A percentile compares a stretch with the other conserved stretches of the same genome.
phyloP scores from a whole-genome alignment of 2,113 vertebrate species.

The Puntigrus tetrazona region DNA sequence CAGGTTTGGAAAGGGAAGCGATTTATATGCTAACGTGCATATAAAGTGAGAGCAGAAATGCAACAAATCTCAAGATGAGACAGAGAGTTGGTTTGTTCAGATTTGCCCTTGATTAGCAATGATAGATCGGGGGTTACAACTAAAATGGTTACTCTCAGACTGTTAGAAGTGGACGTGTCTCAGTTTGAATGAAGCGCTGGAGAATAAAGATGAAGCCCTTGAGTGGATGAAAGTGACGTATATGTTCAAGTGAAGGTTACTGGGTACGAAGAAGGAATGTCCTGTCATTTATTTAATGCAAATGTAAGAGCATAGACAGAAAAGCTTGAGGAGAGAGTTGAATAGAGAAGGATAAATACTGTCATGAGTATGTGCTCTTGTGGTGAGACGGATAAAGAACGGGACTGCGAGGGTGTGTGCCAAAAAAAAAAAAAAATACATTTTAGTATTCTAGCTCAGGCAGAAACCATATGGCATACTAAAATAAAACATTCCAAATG shows the following conservation, averaged over 20 bases:
- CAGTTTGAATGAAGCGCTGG: not conserved
- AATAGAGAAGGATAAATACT: not conserved
- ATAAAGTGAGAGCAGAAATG: not conserved
- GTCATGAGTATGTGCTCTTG: not conserved
- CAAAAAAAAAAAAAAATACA: constrained; percentile 45
- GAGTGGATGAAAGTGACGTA: not conserved
- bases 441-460: constrained; percentile 58
- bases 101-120: not conserved
- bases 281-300: not conserved
- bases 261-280: not conserved
- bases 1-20: not conserved
- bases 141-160: not conserved
- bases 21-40: not conserved
- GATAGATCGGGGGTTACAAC: not conserved
- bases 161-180: not conserved
- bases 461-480: constrained; percentile 56
- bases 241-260: constrained; percentile 9
- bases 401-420: not conserved
- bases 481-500: constrained; percentile 46
- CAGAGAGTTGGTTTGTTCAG: not conserved
- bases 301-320: not conserved
- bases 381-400: not conserved
- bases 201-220: not conserved
- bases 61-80: not conserved
- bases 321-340: not conserved